phyloP scores from a whole-genome alignment of 2,113 vertebrate species.

The Hyperopisus bebe region DNA sequence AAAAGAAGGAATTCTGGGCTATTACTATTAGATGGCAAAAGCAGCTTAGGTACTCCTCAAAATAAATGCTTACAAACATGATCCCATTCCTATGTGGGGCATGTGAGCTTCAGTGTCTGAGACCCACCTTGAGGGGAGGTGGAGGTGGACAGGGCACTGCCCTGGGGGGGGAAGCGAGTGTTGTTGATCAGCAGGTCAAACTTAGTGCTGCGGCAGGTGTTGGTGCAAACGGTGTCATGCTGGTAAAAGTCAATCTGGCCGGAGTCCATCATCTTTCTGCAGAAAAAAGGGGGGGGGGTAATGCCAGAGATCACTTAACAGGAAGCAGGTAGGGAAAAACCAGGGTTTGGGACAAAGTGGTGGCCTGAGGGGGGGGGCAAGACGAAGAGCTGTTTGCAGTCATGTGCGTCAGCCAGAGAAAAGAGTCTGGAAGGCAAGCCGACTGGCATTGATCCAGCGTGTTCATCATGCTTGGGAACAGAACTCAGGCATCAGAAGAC shows the following conservation, averaged over 20 bases:
- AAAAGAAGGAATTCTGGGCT: background rate
- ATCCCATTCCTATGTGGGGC: background rate
- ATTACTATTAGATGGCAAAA: background rate
- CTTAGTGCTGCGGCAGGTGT: slow-evolving; percentile 92
- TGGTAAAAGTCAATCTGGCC: slow-evolving; percentile 95
- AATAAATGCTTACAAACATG: background rate
- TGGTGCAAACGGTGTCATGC: slow-evolving; percentile 86
- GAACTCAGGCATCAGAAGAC: slow-evolving; percentile 19
- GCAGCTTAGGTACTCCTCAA: background rate
- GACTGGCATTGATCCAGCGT: background rate
- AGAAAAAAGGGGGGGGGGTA: slow-evolving; percentile 3
- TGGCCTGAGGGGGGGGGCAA: background rate
- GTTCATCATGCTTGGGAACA: background rate
- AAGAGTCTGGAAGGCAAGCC: background rate
- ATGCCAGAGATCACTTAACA: background rate
- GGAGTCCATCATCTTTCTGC: slow-evolving; percentile 94
- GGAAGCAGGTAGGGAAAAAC: background rate
- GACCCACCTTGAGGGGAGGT: slow-evolving; percentile 63
- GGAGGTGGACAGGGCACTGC: slow-evolving; percentile 66
- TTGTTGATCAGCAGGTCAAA: slow-evolving; percentile 87
- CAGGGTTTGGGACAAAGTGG: background rate
- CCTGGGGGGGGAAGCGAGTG: slow-evolving; percentile 70
- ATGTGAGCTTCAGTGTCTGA: background rate
- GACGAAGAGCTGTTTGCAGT: background rate
- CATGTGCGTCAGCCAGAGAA: background rate